Conservation (phyloP, 1,140 invertebrate species). For the Eciton burchellii region DNA sequence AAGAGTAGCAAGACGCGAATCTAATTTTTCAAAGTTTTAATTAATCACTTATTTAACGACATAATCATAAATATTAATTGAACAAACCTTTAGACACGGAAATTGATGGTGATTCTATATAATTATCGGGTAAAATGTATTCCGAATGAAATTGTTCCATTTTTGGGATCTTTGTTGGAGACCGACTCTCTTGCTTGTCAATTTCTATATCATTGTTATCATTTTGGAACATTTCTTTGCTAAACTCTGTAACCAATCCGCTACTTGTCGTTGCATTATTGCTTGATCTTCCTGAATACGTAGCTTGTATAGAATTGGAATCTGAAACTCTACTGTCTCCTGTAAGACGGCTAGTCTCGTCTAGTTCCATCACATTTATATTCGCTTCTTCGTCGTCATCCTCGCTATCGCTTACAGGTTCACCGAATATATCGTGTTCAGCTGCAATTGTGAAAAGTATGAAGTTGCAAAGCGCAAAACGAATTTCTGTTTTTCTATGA, state of each 20-base stretch:
- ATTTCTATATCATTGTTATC: constrained; percentile 75
- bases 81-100: constrained; percentile 71
- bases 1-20: constrained; percentile 85
- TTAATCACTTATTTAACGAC: not conserved
- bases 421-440: constrained; percentile 95
- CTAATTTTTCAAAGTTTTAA: constrained; percentile 71
- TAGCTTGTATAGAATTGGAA: constrained; percentile 89
- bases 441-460: constrained; percentile 85
- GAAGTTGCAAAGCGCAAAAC: not conserved
- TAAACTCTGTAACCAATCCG: constrained; percentile 86
- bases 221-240: constrained; percentile 86
- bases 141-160: constrained; percentile 81
- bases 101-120: constrained; percentile 73
- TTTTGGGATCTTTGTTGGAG: constrained; percentile 77
- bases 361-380: constrained; percentile 91
- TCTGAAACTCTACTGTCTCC: constrained; percentile 92
- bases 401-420: constrained; percentile 93
- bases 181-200: constrained; percentile 57
- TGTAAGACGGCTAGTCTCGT: constrained; percentile 92
- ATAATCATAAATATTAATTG: not conserved
- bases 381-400: constrained; percentile 90
- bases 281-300: constrained; percentile 81
- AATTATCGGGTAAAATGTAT: constrained; percentile 81
- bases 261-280: constrained; percentile 77
- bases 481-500: not conserved